Conservation (phyloP, 2,797 vertebrate genomes). For the Linurgus olivaceus region DNA sequence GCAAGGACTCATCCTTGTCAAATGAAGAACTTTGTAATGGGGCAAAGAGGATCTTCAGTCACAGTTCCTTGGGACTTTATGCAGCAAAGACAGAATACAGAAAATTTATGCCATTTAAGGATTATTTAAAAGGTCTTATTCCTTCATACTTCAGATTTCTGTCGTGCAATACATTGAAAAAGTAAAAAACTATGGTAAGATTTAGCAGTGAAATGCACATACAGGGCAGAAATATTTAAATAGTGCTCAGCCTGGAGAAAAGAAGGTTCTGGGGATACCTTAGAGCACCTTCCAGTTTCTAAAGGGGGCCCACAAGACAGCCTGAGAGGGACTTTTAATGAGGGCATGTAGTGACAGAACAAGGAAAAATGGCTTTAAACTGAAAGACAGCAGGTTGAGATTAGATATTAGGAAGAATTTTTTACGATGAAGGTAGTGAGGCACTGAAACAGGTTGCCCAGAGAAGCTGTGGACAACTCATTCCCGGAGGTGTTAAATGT, state of each 20-base stretch:
- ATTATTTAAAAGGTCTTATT: neutral
- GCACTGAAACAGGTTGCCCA: neutral
- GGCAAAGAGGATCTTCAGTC: neutral
- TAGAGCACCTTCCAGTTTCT: neutral
- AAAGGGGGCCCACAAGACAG: neutral
- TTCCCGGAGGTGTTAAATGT: neutral
- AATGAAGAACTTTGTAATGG: neutral
- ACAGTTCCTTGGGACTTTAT: neutral
- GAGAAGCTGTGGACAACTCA: neutral
- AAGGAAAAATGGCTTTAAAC: neutral
- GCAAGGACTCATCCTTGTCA: neutral
- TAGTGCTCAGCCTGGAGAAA: neutral
- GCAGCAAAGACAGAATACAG: neutral
- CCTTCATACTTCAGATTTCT: neutral
- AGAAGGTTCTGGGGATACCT: neutral
- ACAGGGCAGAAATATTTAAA: neutral
- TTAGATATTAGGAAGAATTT: neutral
- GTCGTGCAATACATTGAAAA: neutral
- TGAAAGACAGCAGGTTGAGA: neutral
- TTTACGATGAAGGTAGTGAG: rapidly evolving
- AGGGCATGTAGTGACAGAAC: neutral
- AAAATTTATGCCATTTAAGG: neutral
- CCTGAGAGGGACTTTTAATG: neutral
- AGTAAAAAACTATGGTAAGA: neutral
- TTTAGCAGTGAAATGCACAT: neutral